A percentile compares a stretch with the other conserved stretches of the same genome.
These are phyloP conservation scores for Polydrusus tereticollis DNA, from an alignment of 2,888 invertebrate species.

Conservation along the genomic window DNA sequence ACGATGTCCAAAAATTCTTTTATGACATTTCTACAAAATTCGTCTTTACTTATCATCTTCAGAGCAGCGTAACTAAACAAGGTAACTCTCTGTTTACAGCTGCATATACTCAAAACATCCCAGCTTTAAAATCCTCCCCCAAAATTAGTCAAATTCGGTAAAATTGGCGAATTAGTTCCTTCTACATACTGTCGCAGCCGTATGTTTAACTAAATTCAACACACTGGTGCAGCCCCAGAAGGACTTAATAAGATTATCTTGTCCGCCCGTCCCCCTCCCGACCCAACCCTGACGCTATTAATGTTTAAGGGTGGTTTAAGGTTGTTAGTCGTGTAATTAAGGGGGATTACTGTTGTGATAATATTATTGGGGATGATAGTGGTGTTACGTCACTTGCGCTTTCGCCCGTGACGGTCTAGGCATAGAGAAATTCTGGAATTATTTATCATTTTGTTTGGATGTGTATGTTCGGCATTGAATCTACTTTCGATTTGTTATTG, in stretches of 20 bases:
- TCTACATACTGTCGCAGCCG: conserved; percentile 19
- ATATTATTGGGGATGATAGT: conserved; percentile 51
- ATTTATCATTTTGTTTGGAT: neutral
- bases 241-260: conserved; percentile 48
- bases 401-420: conserved; percentile 27
- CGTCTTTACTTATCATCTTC: no score
- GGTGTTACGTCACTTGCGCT: conserved; percentile 46
- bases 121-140: conserved; percentile 3
- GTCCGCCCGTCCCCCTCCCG: conserved; percentile 27
- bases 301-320: conserved; percentile 54
- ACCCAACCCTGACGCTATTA: conserved; percentile 46
- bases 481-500: no score
- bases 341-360: conserved; percentile 52
- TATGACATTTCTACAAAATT: no score
- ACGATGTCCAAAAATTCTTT: no score
- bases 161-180: conserved; percentile 21
- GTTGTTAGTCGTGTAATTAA: conserved; percentile 54
- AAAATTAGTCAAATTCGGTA: neutral
- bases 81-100: neutral
- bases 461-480: neutral
- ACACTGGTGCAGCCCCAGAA: conserved; percentile 40
- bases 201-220: conserved; percentile 44
- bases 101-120: no score
- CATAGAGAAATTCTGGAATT: conserved; percentile 6
- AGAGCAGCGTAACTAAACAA: no score